Conservation (phyloP, 2,888 invertebrate genomes). For the Aspidiotus destructor region DNA sequence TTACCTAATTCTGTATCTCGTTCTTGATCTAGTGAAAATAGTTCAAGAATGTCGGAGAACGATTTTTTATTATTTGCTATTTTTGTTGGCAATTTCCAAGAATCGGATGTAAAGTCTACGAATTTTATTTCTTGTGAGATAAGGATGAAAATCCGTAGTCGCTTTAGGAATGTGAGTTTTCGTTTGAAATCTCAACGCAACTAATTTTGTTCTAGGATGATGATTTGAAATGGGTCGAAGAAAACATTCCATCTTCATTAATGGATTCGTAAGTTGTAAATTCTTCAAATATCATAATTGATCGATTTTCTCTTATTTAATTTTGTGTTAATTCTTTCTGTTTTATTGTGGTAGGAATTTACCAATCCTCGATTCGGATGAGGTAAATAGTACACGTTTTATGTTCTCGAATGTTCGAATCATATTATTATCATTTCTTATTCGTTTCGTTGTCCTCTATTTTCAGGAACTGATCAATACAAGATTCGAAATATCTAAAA, state of each 20-base stretch:
- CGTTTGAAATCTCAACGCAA: background rate
- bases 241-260: constrained; percentile 73
- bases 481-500: constrained; percentile 78
- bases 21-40: no score
- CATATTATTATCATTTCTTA: constrained; percentile 1
- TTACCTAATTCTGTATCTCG: no score
- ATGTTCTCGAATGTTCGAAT: background rate
- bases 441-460: background rate
- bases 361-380: constrained; percentile 63
- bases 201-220: constrained; percentile 50
- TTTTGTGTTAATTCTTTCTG: constrained; percentile 7
- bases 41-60: no score
- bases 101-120: no score
- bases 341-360: constrained; percentile 44
- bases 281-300: background rate
- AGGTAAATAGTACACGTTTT: constrained; percentile 41
- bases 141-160: no score
- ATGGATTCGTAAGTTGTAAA: constrained; percentile 53
- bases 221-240: constrained; percentile 85
- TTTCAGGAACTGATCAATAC: constrained; percentile 64
- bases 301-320: constrained; percentile 8
- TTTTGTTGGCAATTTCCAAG: no score
- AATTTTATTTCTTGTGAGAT: no score
- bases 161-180: background rate
- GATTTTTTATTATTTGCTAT: no score